Evolutionary conservation across 2,113 vertebrate genomes (phyloP).

Genomic region (Cephalopterus ornatus): DNA sequence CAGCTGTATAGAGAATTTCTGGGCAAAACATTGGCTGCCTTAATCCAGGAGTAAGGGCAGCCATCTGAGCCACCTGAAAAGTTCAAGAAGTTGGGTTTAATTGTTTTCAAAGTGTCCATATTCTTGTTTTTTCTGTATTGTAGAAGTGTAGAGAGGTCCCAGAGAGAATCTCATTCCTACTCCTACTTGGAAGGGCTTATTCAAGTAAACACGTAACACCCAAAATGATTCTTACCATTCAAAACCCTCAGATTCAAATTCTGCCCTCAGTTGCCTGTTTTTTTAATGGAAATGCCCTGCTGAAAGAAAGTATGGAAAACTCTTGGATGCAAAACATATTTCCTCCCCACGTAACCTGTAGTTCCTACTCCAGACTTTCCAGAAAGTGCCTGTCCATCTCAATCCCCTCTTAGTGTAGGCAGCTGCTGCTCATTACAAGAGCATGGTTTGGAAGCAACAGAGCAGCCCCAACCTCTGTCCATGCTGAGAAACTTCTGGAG

Average conservation of each 20-base stretch:
- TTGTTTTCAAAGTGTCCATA: not conserved
- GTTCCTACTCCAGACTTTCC: not conserved
- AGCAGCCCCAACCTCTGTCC: not conserved
- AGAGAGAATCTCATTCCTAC: not conserved
- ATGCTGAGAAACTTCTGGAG: not conserved
- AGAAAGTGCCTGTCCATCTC: not conserved
- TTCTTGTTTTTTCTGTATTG: not conserved
- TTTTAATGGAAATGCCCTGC: not conserved
- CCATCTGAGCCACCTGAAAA: not conserved
- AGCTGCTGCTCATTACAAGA: not conserved
- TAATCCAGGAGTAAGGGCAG: not conserved
- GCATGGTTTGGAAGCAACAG: not conserved
- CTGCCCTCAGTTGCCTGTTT: not conserved
- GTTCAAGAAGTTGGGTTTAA: not conserved
- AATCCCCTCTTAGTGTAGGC: not conserved
- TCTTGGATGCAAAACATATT: not conserved
- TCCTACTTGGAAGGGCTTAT: not conserved
- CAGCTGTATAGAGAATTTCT: not conserved
- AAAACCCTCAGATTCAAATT: not conserved
- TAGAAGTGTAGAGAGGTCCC: not conserved
- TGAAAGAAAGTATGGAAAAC: not conserved
- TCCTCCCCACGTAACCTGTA: fast-evolving
- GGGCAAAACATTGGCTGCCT: not conserved
- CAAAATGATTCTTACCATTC: not conserved
- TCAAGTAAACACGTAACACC: not conserved